Conservation (phyloP, 2,113 vertebrate species). For the Todiramphus saurophagus region DNA sequence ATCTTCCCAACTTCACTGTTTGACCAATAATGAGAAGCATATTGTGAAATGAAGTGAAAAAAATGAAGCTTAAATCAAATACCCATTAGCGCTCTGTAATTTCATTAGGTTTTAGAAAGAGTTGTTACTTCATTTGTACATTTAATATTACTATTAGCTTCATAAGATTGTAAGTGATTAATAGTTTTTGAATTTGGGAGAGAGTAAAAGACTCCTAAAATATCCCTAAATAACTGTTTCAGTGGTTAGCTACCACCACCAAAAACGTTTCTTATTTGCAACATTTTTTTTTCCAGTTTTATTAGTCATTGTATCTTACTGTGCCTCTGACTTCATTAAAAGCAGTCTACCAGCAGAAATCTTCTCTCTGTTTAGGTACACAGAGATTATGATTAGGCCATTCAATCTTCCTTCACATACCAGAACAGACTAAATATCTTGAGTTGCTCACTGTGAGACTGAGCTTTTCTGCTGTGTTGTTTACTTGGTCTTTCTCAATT, state of each 20-base stretch:
- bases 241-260: neutral
- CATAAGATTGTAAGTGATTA: neutral
- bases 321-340: neutral
- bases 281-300: neutral
- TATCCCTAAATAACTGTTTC: neutral
- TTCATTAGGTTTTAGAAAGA: conserved; percentile 17
- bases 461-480: neutral
- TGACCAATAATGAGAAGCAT: neutral
- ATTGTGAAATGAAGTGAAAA: neutral
- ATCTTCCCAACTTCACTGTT: neutral
- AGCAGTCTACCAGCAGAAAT: neutral
- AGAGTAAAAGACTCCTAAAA: neutral
- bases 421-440: neutral
- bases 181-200: neutral
- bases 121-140: neutral
- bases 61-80: conserved; percentile 17
- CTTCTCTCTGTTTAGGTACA: neutral
- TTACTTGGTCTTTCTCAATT: neutral
- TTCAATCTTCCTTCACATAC: neutral
- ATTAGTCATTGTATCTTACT: neutral
- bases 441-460: neutral
- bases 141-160: neutral
- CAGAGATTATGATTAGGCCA: neutral
- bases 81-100: neutral
- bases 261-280: neutral